Evolutionary conservation across 2,797 vertebrate genomes (phyloP), one percentile per base, ranked within the genome.

Genomic region (Pipistrellus pygmaeus): DNA sequence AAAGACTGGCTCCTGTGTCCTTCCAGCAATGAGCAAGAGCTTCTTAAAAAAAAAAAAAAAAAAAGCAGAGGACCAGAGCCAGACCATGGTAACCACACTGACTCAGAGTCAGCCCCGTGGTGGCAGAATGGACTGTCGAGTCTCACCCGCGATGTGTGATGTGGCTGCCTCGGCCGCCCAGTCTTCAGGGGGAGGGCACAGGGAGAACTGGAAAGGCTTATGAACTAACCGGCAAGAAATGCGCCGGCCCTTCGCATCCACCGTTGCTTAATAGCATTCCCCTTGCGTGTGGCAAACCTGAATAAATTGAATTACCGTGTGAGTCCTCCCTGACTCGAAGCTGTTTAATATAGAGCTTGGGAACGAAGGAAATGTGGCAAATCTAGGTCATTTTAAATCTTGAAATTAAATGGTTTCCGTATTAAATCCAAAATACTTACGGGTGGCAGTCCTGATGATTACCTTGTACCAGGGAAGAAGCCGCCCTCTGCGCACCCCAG

Each of bases 371-470:
- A 92, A 77, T 82, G 30, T 72, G 69, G 60, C 35, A 8, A 76
- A 72, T 88, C 66, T 85, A 68, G 93, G 82, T 94, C 75, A 93
- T 94, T 94, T 96, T 85, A 64, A 88, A 89, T 83, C 85, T 94
- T 88, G 57, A 95, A 94, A 94, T 97, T 90, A 93, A 94, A 83
- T 68, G 84, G 69, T 78, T 92, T 96, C 46, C 75, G 66, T 92
- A 90, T 94, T 95, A 96, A 91, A 88, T 94, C 85, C 85, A 66
- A 83, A 93, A 77, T 91, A 69, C 80, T 86, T 93, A 53, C 41
- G 27, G 82, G 66, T 41, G 55, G 46, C 64, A 64, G 12, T 87
- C 68, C 73, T 69, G 66, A 35, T 55, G 87, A 78, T 88, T 57
- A 77, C 83, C 57, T 46, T 20, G 5, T 27, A 64, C 55, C 68